phyloP scores from a whole-genome alignment of 2,888 invertebrate species.

The Lottia gigantea region DNA sequence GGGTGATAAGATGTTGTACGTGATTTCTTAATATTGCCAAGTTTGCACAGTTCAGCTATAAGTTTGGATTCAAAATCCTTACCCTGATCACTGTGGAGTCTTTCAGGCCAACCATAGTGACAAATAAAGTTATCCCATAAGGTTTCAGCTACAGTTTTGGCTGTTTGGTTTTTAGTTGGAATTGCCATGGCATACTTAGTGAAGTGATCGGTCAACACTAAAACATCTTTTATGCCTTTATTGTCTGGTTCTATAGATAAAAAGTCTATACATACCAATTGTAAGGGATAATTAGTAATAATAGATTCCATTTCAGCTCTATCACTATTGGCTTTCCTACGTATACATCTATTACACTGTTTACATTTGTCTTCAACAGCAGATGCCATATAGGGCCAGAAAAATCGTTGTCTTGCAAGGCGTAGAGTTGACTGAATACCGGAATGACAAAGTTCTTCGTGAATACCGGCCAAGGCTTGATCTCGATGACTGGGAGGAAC shows the following conservation, averaged over 20 bases:
- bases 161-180: conserved; percentile 24
- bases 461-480: not conserved
- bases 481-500: conserved; percentile 7
- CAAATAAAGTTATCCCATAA: conserved; percentile 24
- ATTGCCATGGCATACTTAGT: too few relatives aligned
- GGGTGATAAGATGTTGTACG: conserved; percentile 35
- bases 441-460: conserved; percentile 5
- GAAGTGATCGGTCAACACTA: conserved; percentile 25
- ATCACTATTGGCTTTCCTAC: too few relatives aligned
- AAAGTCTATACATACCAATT: too few relatives aligned
- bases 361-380: conserved; percentile 30
- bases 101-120: conserved; percentile 29
- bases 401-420: conserved; percentile 28
- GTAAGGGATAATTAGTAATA: too few relatives aligned
- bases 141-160: conserved; percentile 26
- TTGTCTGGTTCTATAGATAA: too few relatives aligned
- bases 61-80: conserved; percentile 29
- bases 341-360: conserved; percentile 32
- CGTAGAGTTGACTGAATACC: not conserved
- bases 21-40: conserved; percentile 25
- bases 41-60: conserved; percentile 25
- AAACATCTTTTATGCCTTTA: not conserved
- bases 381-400: conserved; percentile 34
- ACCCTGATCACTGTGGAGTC: conserved; percentile 31
- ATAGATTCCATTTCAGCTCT: too few relatives aligned